Evolutionary conservation across 2,888 invertebrate species (phyloP).

Genomic region (Metopia argyrocephala): DNA sequence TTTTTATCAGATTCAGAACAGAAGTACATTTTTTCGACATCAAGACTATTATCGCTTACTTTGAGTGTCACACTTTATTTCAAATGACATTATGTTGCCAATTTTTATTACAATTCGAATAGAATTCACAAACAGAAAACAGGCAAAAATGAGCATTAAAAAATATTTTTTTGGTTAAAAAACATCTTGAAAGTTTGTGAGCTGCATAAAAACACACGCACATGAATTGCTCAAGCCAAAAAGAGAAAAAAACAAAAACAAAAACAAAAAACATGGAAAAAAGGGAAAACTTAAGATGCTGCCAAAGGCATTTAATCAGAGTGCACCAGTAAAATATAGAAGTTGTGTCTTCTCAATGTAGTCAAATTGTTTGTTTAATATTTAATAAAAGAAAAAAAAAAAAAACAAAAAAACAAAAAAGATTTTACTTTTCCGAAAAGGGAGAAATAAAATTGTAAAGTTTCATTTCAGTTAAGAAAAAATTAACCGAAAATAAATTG

Average conservation of each 20-base stretch:
- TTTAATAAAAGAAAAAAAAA: not conserved
- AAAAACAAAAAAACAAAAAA: not conserved
- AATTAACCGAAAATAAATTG: not conserved
- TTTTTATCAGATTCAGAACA: not conserved
- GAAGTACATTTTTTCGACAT: not conserved
- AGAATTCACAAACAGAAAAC: conserved; percentile 18
- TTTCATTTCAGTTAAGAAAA: not conserved
- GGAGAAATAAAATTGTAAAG: not conserved
- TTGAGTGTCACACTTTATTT: conserved; percentile 58
- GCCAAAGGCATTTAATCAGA: conserved; percentile 51
- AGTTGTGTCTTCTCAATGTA: conserved; percentile 30
- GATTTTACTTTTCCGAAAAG: not conserved
- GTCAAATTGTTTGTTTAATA: conserved; percentile 43
- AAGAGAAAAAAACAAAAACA: not conserved
- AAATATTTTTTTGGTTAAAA: not conserved
- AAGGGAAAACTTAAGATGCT: not conserved
- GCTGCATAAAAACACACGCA: not conserved
- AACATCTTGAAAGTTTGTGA: not conserved
- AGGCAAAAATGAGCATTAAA: conserved; percentile 9
- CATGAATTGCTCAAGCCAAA: not conserved
- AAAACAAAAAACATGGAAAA: too few relatives aligned
- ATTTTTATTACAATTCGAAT: conserved; percentile 51
- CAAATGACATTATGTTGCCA: conserved; percentile 59
- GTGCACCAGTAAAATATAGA: conserved; percentile 4
- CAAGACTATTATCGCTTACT: conserved; percentile 67